Evolutionary conservation across 92 coral and sea anemone species (phyloP).

Genomic region (Blastomussa wellsi): DNA sequence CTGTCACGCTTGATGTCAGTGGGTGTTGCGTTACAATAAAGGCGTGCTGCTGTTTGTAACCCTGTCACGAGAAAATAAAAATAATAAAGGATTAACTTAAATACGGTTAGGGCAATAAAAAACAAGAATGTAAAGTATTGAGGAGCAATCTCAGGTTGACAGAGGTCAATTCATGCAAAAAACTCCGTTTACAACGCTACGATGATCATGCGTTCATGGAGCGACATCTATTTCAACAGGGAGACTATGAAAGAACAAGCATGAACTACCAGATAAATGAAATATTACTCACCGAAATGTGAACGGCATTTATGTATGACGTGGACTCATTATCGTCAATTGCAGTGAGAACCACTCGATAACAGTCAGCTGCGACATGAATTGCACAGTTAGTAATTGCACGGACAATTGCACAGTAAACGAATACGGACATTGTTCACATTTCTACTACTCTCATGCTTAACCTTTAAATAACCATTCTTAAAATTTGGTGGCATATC

Average conservation of each 20-base stretch:
- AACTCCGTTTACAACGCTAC: too few relatives aligned
- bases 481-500: neutral
- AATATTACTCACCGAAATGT: constrained; percentile 75
- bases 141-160: too few relatives aligned
- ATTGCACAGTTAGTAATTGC: neutral
- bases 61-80: constrained; percentile 47
- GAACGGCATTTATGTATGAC: constrained; percentile 95
- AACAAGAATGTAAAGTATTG: neutral
- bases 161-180: too few relatives aligned
- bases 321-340: constrained; percentile 90
- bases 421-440: too few relatives aligned
- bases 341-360: constrained; percentile 82
- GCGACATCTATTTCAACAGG: neutral
- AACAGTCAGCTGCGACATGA: constrained; percentile 83
- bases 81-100: neutral
- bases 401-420: too few relatives aligned
- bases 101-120: too few relatives aligned
- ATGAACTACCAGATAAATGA: neutral
- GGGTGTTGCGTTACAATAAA: constrained; percentile 95
- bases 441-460: too few relatives aligned
- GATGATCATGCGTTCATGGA: neutral
- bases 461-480: neutral
- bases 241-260: neutral
- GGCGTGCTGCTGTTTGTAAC: constrained; percentile 97
- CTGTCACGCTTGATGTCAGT: constrained; percentile 78